Evolutionary conservation across 2,888 invertebrate genomes (phyloP).

Genomic region (Drosophila nr. fundita): DNA sequence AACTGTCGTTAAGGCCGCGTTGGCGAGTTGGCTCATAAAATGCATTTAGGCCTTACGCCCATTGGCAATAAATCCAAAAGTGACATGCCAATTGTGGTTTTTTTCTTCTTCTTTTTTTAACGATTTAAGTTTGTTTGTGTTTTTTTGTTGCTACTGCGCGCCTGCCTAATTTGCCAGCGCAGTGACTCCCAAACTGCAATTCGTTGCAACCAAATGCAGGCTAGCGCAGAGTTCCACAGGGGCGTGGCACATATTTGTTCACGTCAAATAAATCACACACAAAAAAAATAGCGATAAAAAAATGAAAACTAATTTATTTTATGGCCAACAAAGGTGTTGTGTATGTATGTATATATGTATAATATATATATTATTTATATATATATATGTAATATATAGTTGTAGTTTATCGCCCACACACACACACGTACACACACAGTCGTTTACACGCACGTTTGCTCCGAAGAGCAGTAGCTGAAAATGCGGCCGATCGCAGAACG

Average conservation of each 20-base stretch:
- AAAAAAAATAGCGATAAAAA: constrained; percentile 11
- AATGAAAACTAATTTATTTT: constrained; percentile 8
- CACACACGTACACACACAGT: not conserved
- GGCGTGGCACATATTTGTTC: constrained; percentile 11
- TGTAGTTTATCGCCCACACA: constrained; percentile 20
- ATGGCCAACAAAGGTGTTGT: not conserved
- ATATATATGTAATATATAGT: constrained; percentile 7
- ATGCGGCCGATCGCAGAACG: constrained; percentile 79
- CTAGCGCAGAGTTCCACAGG: not conserved
- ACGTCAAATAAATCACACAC: constrained; percentile 6
- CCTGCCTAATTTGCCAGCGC: constrained; percentile 11
- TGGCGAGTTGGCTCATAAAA: constrained; percentile 12
- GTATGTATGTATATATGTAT: not conserved
- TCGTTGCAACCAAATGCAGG: not conserved
- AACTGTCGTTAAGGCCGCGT: constrained; percentile 5
- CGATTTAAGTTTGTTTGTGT: not conserved
- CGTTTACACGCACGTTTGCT: constrained; percentile 37
- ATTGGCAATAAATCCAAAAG: constrained; percentile 26
- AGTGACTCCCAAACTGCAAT: constrained; percentile 42
- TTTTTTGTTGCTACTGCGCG: constrained; percentile 21
- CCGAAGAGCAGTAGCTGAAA: constrained; percentile 36
- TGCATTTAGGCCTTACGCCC: constrained; percentile 31
- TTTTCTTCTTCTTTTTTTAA: not conserved
- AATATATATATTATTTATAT: not conserved
- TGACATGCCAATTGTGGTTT: constrained; percentile 20